A percentile compares a stretch with the other conserved stretches of the same genome.
phyloP scores from a whole-genome alignment of 2,888 invertebrate genomes.

The Napeogenes sylphis region DNA sequence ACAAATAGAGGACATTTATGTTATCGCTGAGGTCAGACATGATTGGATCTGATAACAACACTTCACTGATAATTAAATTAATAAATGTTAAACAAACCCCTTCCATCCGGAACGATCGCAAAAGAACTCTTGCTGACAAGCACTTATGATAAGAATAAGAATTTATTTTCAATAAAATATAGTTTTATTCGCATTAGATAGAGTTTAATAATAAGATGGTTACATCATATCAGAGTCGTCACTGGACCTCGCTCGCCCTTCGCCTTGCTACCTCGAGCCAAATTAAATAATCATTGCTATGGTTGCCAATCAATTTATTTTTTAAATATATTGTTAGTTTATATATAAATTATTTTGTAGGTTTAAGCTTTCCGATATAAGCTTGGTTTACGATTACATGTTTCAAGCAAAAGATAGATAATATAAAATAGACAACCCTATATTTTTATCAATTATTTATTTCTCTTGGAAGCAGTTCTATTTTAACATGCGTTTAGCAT shows the following conservation, averaged over 20 bases:
- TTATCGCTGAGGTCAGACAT: conserved; percentile 31
- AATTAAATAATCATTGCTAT: conserved; percentile 29
- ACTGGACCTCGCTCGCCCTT: conserved; percentile 43
- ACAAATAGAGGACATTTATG: conserved; percentile 32
- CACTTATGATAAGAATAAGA: no score
- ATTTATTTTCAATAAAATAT: no score
- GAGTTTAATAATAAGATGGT: conserved; percentile 12
- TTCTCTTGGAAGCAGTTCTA: not conserved
- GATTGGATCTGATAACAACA: conserved; percentile 26
- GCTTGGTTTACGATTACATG: no score
- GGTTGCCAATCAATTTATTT: conserved; percentile 9
- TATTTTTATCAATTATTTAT: not conserved
- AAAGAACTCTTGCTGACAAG: no score
- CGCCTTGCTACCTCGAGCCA: conserved; percentile 43
- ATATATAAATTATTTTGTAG: no score
- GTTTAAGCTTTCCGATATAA: no score
- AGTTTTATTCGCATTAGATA: conserved; percentile 10
- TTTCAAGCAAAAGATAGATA: not conserved
- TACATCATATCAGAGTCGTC: conserved; percentile 20
- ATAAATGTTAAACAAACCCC: not conserved
- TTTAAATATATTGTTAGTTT: not conserved
- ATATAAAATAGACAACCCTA: not conserved
- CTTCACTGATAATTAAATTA: conserved; percentile 20
- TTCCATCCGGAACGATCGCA: not conserved
- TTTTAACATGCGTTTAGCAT: conserved; percentile 5